These are phyloP conservation scores for Tryphoninae sp. DNA, from an alignment of 2,888 invertebrate species.

Conservation along the genomic window DNA sequence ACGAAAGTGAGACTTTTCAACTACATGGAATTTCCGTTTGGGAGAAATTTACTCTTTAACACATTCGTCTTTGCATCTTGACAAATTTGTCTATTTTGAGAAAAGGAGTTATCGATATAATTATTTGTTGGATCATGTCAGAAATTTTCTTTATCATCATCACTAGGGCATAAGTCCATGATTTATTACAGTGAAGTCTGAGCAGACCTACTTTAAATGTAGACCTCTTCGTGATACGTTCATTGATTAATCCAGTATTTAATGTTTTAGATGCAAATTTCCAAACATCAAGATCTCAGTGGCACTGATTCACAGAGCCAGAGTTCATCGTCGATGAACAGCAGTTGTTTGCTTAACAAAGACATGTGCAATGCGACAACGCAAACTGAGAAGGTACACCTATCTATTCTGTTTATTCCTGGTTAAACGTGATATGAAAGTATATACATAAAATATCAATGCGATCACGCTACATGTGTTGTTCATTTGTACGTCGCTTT, in stretches of 20 bases:
- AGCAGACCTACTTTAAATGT: neutral
- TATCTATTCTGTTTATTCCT: neutral
- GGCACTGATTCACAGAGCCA: conserved; percentile 70
- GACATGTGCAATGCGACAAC: conserved; percentile 91
- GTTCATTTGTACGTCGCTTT: conserved; percentile 46
- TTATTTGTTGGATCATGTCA: too few species aligned
- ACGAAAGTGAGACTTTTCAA: too few species aligned
- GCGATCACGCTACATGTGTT: conserved; percentile 21
- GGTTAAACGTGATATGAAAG: too few species aligned
- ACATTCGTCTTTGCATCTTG: too few species aligned
- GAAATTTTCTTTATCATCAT: too few species aligned
- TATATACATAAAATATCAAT: neutral
- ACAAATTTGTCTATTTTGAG: too few species aligned
- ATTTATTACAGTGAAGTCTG: too few species aligned
- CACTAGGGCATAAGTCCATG: too few species aligned
- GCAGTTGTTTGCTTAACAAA: conserved; percentile 80
- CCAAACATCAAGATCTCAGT: conserved; percentile 76
- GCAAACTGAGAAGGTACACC: conserved; percentile 91
- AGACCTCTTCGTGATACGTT: neutral
- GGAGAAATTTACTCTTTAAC: neutral
- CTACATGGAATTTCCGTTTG: neutral
- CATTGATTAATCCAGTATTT: neutral
- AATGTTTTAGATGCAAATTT: conserved; percentile 73
- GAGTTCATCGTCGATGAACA: conserved; percentile 76
- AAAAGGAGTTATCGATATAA: too few species aligned